Conservation (phyloP, 2,797 vertebrate species). For the Anisognathus igniventris region DNA sequence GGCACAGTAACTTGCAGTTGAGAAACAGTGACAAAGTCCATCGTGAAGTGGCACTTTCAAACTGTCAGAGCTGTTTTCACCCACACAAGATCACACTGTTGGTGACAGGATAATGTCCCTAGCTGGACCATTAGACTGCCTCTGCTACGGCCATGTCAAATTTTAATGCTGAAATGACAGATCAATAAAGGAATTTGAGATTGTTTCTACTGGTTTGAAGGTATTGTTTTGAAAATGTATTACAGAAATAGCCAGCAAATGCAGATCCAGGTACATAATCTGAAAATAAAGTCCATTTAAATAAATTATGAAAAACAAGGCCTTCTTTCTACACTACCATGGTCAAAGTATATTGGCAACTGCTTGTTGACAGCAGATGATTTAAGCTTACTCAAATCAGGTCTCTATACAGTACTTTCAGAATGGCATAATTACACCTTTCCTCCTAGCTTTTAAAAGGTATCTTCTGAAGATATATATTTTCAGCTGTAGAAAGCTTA, state of each 20-base stretch:
- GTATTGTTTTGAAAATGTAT: background rate
- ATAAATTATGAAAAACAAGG: background rate
- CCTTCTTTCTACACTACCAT: background rate
- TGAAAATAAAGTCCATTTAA: background rate
- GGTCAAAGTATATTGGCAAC: background rate
- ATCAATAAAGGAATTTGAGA: background rate
- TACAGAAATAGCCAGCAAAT: background rate
- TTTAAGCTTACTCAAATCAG: background rate
- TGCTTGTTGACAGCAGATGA: background rate
- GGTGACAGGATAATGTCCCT: background rate
- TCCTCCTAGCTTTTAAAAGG: conserved; percentile 21
- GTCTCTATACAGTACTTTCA: background rate
- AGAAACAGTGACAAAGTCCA: background rate
- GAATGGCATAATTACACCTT: background rate
- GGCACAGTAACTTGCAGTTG: background rate
- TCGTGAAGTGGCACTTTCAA: background rate
- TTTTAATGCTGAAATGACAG: background rate
- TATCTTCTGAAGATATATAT: conserved; percentile 50
- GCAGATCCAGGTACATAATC: background rate
- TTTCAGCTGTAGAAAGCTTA: conserved; percentile 52
- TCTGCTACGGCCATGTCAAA: background rate
- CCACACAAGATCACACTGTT: rapidly evolving
- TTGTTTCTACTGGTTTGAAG: background rate
- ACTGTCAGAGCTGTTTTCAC: background rate
- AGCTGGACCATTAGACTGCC: background rate